Evolutionary conservation across 2,113 vertebrate species (phyloP), one percentile per base, ranked within the genome.

Genomic region (Perognathus longimembris): DNA sequence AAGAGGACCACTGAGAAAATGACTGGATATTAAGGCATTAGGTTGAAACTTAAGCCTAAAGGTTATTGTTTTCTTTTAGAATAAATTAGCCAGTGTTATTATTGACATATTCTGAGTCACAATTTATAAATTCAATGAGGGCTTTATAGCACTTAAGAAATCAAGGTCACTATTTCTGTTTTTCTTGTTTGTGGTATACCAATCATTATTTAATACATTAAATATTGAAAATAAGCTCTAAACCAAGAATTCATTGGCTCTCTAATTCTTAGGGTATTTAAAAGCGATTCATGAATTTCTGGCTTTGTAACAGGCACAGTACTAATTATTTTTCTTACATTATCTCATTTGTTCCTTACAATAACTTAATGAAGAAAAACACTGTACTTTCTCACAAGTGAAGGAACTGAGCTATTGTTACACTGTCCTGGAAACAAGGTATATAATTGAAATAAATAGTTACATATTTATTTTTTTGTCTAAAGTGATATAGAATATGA

Each of bases 61-160:
- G 4, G 28, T 78, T 36, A 38, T 64, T 59, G 20, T 36, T 75
- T 91, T 77, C 67, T 83, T 84, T 69, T 79, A 4, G 15, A 89
- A 94, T 36, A 36, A 86, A 70, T 91, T 86, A 32, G 30, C 30
- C 15, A 34, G 14, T 36, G 36, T 78, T 71, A 34, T 71, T 85
- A 61, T 15, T 71, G 69, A 81, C 20, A n/a, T 89, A 59, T 73
- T 12, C 24, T 20, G 30, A 63, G 34, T 90, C 73, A 87, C 18
- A 30, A 11, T 30, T 24, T 90, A 85, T 85, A 79, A 57, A 92
- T 90, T 61, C 64, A 86, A 87, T 84, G 32, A 89, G 10, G 21
- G 11, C 61, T 66, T 3, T 64, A 2, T 73, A 77, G 64, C 38
- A 70, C 66, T 61, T 63, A 61, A 71, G 24, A 91, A 90, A 88